These are phyloP conservation scores for Ypsolopha scabrella DNA, from an alignment of 2,888 invertebrate species.

Conservation along the genomic window DNA sequence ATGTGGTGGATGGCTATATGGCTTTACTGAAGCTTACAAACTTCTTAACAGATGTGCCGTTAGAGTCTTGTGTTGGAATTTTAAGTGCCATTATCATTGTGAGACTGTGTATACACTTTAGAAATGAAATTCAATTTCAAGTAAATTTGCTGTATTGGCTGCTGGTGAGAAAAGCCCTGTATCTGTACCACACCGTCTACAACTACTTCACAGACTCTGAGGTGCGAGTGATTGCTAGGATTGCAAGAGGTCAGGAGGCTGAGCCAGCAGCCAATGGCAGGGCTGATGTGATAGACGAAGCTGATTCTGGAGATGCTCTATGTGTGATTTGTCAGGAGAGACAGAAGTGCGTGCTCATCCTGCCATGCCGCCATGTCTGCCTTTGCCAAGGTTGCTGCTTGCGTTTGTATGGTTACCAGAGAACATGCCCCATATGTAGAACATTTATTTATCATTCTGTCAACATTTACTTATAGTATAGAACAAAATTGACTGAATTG, in stretches of 20 bases:
- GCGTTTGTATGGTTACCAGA: constrained; percentile 56
- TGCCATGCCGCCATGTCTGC: constrained; percentile 70
- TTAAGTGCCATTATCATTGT: constrained; percentile 43
- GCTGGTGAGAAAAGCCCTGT: constrained; percentile 39
- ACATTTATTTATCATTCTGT: constrained; percentile 67
- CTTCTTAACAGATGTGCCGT: constrained; percentile 58
- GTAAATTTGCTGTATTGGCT: constrained; percentile 38
- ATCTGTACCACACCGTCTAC: constrained; percentile 41
- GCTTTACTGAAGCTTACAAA: constrained; percentile 45
- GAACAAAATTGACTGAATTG: background rate
- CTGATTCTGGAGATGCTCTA: constrained; percentile 37
- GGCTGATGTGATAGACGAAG: constrained; percentile 13
- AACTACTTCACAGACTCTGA: constrained; percentile 54
- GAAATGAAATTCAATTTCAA: constrained; percentile 28
- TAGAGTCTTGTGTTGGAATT: constrained; percentile 54
- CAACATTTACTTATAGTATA: constrained; percentile 60
- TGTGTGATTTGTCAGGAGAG: constrained; percentile 70
- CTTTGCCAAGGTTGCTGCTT: constrained; percentile 63
- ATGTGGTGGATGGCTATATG: constrained; percentile 37
- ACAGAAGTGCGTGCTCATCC: constrained; percentile 64
- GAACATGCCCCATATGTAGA: constrained; percentile 67
- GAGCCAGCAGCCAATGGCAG: constrained; percentile 17
- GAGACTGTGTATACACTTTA: constrained; percentile 42
- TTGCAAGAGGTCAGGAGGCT: constrained; percentile 35
- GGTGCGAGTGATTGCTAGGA: constrained; percentile 40